A percentile compares a stretch with the other conserved stretches of the same genome.
These are phyloP conservation scores for Tapera naevia DNA, from an alignment of 2,797 vertebrate genomes.

Conservation along the genomic window DNA sequence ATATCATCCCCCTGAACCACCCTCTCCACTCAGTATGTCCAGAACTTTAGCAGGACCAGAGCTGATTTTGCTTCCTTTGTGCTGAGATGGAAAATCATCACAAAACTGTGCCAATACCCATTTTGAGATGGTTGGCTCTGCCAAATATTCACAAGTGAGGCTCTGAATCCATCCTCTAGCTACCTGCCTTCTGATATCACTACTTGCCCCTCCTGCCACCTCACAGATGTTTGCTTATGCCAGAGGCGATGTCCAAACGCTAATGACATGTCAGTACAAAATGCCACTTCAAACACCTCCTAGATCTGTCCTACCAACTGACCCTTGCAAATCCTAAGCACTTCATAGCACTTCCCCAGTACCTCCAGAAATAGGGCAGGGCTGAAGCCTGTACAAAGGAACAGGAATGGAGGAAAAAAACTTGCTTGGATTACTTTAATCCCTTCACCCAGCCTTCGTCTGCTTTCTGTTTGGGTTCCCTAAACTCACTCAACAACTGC, in stretches of 20 bases:
- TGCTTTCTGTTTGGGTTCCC: background rate
- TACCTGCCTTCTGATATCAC: background rate
- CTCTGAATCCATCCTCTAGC: background rate
- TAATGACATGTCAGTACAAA: background rate
- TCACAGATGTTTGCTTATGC: background rate
- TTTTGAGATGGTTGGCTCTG: background rate
- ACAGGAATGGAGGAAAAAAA: background rate
- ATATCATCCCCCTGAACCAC: background rate
- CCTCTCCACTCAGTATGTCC: background rate
- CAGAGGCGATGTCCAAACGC: background rate
- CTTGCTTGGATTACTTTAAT: background rate
- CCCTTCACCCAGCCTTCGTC: background rate
- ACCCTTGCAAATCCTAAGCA: background rate
- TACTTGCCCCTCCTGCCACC: background rate
- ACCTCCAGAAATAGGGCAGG: background rate
- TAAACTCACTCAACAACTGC: background rate
- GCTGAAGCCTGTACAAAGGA: background rate
- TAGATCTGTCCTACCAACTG: background rate
- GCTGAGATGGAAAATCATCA: background rate
- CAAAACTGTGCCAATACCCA: fast-evolving
- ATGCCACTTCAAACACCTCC: background rate
- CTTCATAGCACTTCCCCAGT: background rate
- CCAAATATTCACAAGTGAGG: background rate
- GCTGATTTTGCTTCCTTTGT: background rate
- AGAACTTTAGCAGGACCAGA: background rate